Percentiles rank a stretch among this genome's conserved stretches.
These are phyloP conservation scores for Triplophysa yarkandensis DNA, from an alignment of 2,797 vertebrate genomes.

Conservation along the genomic window DNA sequence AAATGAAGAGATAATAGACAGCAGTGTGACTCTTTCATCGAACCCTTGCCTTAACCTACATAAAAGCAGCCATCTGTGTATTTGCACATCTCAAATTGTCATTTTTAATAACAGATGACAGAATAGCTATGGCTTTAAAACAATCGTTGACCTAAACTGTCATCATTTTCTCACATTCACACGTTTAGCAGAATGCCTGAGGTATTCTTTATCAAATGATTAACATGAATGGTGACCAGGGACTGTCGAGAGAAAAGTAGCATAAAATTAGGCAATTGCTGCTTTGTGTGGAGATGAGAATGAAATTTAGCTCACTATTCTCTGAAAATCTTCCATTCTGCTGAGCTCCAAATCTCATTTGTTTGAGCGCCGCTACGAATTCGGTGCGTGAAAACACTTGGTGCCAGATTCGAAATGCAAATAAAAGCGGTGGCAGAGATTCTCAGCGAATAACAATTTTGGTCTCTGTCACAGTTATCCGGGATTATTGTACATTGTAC, in stretches of 20 bases:
- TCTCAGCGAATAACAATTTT: not conserved
- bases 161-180: not conserved
- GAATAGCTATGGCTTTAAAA: not conserved
- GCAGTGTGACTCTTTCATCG: slow-evolving; percentile 39
- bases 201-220: not conserved
- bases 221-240: not conserved
- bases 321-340: not conserved
- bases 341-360: slow-evolving; percentile 1
- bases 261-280: too few species aligned
- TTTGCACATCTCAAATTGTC: not conserved
- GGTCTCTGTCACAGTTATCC: not conserved
- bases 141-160: not conserved
- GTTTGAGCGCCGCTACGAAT: not conserved
- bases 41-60: slow-evolving; percentile 35
- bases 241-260: not conserved
- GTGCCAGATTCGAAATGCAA: not conserved
- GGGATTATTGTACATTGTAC: not conserved
- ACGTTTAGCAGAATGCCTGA: not conserved
- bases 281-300: not conserved
- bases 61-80: slow-evolving; percentile 7
- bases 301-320: not conserved
- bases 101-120: not conserved
- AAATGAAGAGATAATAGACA: slow-evolving; percentile 47
- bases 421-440: not conserved
- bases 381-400: not conserved